These are phyloP conservation scores for Adoxophyes honmai DNA, from an alignment of 1,140 invertebrate species.

Conservation along the genomic window DNA sequence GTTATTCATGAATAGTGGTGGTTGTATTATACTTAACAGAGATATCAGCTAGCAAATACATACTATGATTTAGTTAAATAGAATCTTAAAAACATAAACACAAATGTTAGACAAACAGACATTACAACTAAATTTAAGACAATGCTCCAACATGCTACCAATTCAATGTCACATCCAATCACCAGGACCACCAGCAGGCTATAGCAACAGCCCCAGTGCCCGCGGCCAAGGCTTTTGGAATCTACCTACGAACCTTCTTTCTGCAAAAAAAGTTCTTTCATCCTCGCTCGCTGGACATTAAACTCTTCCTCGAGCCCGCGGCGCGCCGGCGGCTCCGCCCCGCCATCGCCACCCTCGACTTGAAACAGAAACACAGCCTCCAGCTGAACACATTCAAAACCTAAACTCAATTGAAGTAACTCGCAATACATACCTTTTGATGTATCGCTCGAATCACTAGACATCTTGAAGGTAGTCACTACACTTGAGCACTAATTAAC, in stretches of 20 bases:
- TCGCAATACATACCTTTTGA: constrained; percentile 58
- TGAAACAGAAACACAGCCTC: constrained; percentile 64
- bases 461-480: constrained; percentile 42
- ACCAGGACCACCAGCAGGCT: neutral
- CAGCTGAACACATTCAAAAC: constrained; percentile 22
- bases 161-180: neutral
- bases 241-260: constrained; percentile 86
- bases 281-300: constrained; percentile 91
- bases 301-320: constrained; percentile 89
- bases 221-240: constrained; percentile 16
- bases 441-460: constrained; percentile 39
- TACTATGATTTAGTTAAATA: too few relatives aligned
- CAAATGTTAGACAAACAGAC: constrained; percentile 1
- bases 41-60: too few relatives aligned
- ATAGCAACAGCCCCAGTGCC: constrained; percentile 16
- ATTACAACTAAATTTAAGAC: neutral
- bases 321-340: constrained; percentile 36
- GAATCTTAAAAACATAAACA: neutral
- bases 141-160: neutral
- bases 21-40: too few relatives aligned
- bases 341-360: constrained; percentile 44
- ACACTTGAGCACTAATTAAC: constrained; percentile 20
- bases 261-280: constrained; percentile 93
- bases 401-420: constrained; percentile 19
- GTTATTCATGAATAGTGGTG: too few relatives aligned